phyloP scores from a whole-genome alignment of 2,888 invertebrate genomes.

The Chrysolina oricalcia region DNA sequence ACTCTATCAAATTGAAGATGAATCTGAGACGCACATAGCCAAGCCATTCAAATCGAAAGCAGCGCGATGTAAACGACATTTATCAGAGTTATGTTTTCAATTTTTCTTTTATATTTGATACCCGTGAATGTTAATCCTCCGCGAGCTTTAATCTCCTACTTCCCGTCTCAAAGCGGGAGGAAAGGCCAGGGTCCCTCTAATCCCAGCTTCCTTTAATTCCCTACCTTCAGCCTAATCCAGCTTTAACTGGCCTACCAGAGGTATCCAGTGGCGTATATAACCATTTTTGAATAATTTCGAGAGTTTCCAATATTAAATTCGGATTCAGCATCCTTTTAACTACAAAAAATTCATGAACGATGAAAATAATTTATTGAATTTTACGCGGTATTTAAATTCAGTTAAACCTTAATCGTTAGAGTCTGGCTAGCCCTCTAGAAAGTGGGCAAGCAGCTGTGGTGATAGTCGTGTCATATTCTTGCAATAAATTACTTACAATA shows the following conservation, averaged over 20 bases:
- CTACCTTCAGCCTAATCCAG: conserved; percentile 73
- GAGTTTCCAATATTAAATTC: background rate
- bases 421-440: no score
- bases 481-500: no score
- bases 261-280: conserved; percentile 50
- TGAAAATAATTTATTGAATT: no score
- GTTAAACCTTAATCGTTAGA: no score
- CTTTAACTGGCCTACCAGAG: conserved; percentile 70
- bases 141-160: conserved; percentile 69
- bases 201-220: conserved; percentile 72
- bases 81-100: conserved; percentile 61
- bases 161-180: conserved; percentile 69
- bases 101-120: conserved; percentile 68
- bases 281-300: background rate
- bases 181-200: conserved; percentile 70
- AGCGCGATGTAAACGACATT: conserved; percentile 29
- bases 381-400: no score
- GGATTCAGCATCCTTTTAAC: background rate
- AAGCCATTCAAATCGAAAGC: conserved; percentile 27
- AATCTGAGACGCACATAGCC: conserved; percentile 11
- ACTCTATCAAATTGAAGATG: conserved; percentile 29
- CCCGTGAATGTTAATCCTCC: conserved; percentile 70
- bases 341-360: no score
- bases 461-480: no score
- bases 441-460: no score